Evolutionary conservation across 2,888 invertebrate species (phyloP), one percentile per base, ranked within the genome.

Genomic region (Melanchra persicariae): DNA sequence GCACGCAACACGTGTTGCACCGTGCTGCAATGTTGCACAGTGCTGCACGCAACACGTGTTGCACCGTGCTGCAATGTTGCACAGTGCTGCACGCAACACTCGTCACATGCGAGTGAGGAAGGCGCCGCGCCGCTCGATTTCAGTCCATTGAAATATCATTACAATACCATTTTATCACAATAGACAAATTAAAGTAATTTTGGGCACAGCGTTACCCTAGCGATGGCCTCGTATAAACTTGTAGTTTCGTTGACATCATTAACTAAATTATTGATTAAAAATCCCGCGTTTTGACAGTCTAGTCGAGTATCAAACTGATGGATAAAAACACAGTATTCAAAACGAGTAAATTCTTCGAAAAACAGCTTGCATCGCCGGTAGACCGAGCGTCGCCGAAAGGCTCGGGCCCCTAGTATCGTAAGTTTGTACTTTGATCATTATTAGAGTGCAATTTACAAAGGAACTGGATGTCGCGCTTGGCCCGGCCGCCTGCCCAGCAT

Each of bases 341-440:
- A 89, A 90, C 85, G 89, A 91, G 92, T 92, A 92, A 92, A 92
- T 89, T 91, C 88, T 87, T 92, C 92, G 90, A 92, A 92, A 91
- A 91, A 87, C 77, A 87, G 84, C 84, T 84, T 78, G 79, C 76
- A 63, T 72, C 66, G 76, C 77, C 77, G 79, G 19, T 57, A 72
- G 67, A 49, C 70, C 74, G 74, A 63, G 78, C 74, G 62, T 65
- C 45, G 45, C 45, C 45, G 17, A 66, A 60, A 52, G 64, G 51
- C 74, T 49, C 78, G 71, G 40, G 47, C 71, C 70, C 71, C 71
- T 79, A 78, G 83, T 77, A 70, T 71, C 69, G 70, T 84, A 80
- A 88, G 86, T 92, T 92, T 92, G 91, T 92, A 88, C 87, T 88
- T 88, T 87, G 85, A 87, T 87, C 86, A 84, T 84, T 87, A 80